Conservation (phyloP, 1,140 invertebrate species). For the Hycleus cichorii region DNA sequence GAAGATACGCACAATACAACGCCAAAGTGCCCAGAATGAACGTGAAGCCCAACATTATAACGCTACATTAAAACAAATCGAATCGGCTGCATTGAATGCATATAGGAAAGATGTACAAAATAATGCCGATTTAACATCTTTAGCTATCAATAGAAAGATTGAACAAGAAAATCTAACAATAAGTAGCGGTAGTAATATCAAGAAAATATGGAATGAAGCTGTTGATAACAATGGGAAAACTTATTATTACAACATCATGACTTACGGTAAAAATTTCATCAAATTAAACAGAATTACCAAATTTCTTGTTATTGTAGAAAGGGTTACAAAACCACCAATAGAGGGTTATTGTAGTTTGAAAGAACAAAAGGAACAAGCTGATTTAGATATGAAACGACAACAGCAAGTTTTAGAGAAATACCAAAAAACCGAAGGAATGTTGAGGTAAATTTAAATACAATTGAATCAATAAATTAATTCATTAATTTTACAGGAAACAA, state of each 20-base stretch:
- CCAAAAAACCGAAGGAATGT: slow-evolving; percentile 40
- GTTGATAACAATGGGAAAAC: slow-evolving; percentile 60
- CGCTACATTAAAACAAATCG: slow-evolving; percentile 79
- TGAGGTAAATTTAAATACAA: slow-evolving; percentile 15
- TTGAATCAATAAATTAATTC: not conserved
- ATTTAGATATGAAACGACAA: slow-evolving; percentile 41
- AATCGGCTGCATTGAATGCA: slow-evolving; percentile 75
- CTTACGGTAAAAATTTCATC: slow-evolving; percentile 53
- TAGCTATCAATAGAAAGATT: slow-evolving; percentile 35
- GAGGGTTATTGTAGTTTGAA: slow-evolving; percentile 56
- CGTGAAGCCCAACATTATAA: slow-evolving; percentile 71
- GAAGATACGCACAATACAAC: slow-evolving; percentile 75
- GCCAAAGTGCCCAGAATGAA: slow-evolving; percentile 70
- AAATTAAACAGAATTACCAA: slow-evolving; percentile 12
- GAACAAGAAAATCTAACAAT: slow-evolving; percentile 21
- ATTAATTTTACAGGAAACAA: slow-evolving; percentile 21
- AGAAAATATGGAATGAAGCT: slow-evolving; percentile 62
- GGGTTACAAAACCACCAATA: slow-evolving; percentile 55
- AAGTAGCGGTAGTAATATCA: slow-evolving; percentile 20
- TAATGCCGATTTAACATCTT: slow-evolving; percentile 61
- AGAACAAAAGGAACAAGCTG: slow-evolving; percentile 50
- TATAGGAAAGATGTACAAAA: slow-evolving; percentile 71
- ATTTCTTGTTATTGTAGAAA: slow-evolving; percentile 43
- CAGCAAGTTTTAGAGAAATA: slow-evolving; percentile 47
- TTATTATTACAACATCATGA: slow-evolving; percentile 75